Conservation (phyloP, 1,140 invertebrate genomes). For the Trissolcus basalis region DNA sequence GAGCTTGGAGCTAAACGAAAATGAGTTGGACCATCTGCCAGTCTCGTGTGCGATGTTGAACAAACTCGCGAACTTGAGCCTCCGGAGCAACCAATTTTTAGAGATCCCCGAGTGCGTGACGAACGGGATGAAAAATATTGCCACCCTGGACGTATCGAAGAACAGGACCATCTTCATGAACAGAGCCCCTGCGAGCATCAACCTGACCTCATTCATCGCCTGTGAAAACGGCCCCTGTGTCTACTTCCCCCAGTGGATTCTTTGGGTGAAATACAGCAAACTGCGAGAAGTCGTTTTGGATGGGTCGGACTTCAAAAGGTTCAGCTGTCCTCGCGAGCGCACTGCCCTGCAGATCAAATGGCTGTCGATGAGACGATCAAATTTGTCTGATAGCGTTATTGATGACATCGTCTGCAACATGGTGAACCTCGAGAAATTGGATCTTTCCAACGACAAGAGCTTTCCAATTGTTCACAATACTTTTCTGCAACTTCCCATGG, state of each 20-base stretch:
- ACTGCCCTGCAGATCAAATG: slow-evolving; percentile 34
- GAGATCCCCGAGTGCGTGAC: slow-evolving; percentile 57
- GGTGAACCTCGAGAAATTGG: slow-evolving; percentile 49
- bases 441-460: slow-evolving; percentile 43
- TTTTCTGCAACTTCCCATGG: slow-evolving; percentile 46
- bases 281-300: slow-evolving; percentile 53
- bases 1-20: slow-evolving; percentile 48
- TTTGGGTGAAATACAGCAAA: slow-evolving; percentile 40
- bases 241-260: slow-evolving; percentile 63
- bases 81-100: slow-evolving; percentile 46
- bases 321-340: slow-evolving; percentile 12
- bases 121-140: slow-evolving; percentile 58
- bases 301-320: slow-evolving; percentile 48
- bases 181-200: slow-evolving; percentile 40
- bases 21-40: slow-evolving; percentile 53
- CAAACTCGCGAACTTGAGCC: slow-evolving; percentile 36
- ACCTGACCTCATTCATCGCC: slow-evolving; percentile 54
- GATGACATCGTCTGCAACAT: slow-evolving; percentile 44
- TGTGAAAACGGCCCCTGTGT: slow-evolving; percentile 23
- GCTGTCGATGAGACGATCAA: slow-evolving; percentile 55
- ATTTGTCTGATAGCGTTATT: slow-evolving; percentile 34
- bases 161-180: slow-evolving; percentile 48
- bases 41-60: slow-evolving; percentile 41
- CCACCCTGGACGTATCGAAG: slow-evolving; percentile 47
- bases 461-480: slow-evolving; percentile 9